Evolutionary conservation across 2,888 invertebrate species (phyloP).

Genomic region (Teinopalpus imperialis): DNA sequence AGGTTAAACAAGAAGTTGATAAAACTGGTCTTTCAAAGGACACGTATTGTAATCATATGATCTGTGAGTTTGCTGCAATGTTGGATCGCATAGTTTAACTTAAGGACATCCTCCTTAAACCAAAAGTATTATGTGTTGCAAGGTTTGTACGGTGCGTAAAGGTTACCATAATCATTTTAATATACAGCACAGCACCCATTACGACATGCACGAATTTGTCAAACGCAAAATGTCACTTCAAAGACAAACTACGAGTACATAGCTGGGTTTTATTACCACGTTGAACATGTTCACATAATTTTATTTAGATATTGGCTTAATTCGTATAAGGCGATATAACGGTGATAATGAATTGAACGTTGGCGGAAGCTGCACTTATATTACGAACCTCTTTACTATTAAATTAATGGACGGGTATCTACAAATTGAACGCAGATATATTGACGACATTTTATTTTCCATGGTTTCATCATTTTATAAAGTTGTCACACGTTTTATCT

Average conservation of each 20-base stretch:
- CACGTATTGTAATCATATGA: too few species aligned
- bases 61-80: too few species aligned
- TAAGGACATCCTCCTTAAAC: too few species aligned
- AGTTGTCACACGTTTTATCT: slow-evolving; percentile 27
- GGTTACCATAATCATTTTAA: slow-evolving; percentile 6
- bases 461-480: slow-evolving; percentile 26
- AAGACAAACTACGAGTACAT: slow-evolving; percentile 4
- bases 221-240: slow-evolving; percentile 15
- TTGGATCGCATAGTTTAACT: too few species aligned
- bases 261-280: slow-evolving; percentile 9
- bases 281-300: slow-evolving; percentile 5
- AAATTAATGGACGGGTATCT: slow-evolving; percentile 26
- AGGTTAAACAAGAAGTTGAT: too few species aligned
- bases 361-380: slow-evolving; percentile 25
- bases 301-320: slow-evolving; percentile 15
- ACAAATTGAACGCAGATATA: slow-evolving; percentile 26
- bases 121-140: too few species aligned
- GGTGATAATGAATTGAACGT: slow-evolving; percentile 18
- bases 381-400: slow-evolving; percentile 24
- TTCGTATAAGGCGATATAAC: slow-evolving; percentile 21
- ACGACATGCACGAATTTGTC: slow-evolving; percentile 10
- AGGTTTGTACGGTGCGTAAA: too few species aligned
- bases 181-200: slow-evolving; percentile 1
- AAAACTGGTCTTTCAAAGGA: too few species aligned
- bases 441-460: slow-evolving; percentile 23